Conservation (phyloP, 2,888 invertebrate genomes). For the Drosophila anomelani region DNA sequence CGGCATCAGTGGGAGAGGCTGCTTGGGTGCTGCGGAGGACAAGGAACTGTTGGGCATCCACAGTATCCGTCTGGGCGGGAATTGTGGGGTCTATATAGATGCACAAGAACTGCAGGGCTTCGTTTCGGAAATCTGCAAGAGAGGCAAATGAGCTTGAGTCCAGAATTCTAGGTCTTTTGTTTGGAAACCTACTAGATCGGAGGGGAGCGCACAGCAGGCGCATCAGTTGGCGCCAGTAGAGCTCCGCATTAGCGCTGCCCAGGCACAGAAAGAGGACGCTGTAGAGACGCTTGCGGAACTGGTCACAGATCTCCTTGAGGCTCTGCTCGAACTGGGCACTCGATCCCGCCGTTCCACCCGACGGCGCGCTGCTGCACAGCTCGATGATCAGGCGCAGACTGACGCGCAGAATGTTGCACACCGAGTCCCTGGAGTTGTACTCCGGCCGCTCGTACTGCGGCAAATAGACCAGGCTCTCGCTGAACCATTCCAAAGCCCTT, state of each 20-base stretch:
- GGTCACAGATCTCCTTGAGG: conserved; percentile 75
- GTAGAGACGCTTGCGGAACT: conserved; percentile 81
- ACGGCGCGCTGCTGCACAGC: conserved; percentile 50
- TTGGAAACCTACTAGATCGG: conserved; percentile 65
- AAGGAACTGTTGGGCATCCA: conserved; percentile 77
- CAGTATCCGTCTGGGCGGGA: conserved; percentile 67
- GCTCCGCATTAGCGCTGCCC: conserved; percentile 81
- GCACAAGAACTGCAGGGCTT: conserved; percentile 76
- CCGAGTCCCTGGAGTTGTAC: conserved; percentile 83
- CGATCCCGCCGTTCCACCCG: conserved; percentile 49
- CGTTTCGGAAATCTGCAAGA: conserved; percentile 72
- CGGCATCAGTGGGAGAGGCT: conserved; percentile 30
- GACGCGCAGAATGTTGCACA: conserved; percentile 80
- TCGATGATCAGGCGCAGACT: conserved; percentile 79
- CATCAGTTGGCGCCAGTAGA: conserved; percentile 82
- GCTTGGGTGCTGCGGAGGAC: conserved; percentile 66
- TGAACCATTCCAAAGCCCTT: conserved; percentile 80
- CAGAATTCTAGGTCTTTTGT: neutral
- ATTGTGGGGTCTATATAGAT: conserved; percentile 72
- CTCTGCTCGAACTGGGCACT: conserved; percentile 77
- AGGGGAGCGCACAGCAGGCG: conserved; percentile 68
- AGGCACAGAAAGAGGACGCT: conserved; percentile 82
- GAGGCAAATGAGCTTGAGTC: neutral
- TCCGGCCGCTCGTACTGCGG: conserved; percentile 82
- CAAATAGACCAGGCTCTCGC: conserved; percentile 75